These are phyloP conservation scores for Halocynthia aurantium DNA, from an alignment of 23 tunicate genomes.

Conservation along the genomic window DNA sequence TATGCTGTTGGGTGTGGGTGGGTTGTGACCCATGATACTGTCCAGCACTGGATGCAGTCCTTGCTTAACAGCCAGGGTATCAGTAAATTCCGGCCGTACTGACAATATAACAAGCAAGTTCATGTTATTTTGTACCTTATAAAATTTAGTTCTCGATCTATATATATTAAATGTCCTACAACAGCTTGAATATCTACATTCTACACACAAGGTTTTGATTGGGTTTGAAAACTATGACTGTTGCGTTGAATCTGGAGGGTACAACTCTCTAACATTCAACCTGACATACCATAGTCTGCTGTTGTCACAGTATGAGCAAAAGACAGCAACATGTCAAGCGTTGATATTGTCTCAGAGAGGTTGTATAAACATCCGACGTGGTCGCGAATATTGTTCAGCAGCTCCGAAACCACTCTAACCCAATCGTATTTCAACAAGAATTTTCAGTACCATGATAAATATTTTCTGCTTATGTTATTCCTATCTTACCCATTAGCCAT, in stretches of 20 bases:
- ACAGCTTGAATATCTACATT: too few species aligned
- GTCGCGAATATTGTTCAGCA: constrained; percentile 38
- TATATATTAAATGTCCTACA: too few species aligned
- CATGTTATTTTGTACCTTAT: too few species aligned
- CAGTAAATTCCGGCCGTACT: constrained; percentile 90
- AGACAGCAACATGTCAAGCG: constrained; percentile 66
- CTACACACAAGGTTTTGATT: too few species aligned
- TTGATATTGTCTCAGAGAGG: constrained; percentile 68
- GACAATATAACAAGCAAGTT: neutral
- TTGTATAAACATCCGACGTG: constrained; percentile 79
- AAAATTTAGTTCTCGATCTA: too few species aligned
- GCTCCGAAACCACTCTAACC: constrained; percentile 38
- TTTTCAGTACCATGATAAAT: neutral
- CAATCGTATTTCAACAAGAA: neutral
- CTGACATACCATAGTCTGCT: constrained; percentile 44
- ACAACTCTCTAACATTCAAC: too few species aligned
- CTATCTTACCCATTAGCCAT: constrained; percentile 59
- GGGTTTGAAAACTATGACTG: too few species aligned
- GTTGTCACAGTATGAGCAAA: constrained; percentile 59
- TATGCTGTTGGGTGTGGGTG: constrained; percentile 57
- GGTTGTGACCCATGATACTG: constrained; percentile 1
- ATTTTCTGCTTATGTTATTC: neutral
- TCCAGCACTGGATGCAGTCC: constrained; percentile 78
- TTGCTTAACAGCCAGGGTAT: constrained; percentile 74
- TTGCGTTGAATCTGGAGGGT: too few species aligned